These are phyloP conservation scores for Balaeniceps rex DNA, from an alignment of 2,113 vertebrate species.

Conservation along the genomic window DNA sequence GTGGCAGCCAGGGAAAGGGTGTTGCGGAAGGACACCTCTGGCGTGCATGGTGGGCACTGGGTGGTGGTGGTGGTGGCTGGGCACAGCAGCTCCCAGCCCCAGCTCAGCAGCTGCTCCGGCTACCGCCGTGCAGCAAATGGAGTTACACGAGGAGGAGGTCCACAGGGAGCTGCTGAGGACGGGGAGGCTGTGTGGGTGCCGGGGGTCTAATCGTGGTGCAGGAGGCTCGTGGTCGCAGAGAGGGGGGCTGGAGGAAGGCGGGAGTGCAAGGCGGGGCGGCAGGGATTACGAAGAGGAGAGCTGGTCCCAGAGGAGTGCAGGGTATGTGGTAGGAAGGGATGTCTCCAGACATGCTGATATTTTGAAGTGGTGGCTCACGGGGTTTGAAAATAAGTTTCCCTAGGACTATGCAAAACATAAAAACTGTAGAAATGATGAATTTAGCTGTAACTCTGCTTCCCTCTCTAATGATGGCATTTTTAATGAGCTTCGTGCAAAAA, in stretches of 20 bases:
- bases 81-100: neutral
- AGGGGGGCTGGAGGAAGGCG: neutral
- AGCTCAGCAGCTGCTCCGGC: neutral
- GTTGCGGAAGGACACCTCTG: neutral
- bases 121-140: accelerated
- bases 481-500: neutral
- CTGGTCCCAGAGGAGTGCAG: neutral
- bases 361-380: neutral
- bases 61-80: neutral
- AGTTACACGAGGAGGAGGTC: neutral
- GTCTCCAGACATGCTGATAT: neutral
- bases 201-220: neutral
- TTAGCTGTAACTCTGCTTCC: neutral
- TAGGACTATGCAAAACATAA: neutral
- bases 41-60: accelerated
- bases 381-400: neutral
- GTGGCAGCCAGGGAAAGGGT: neutral
- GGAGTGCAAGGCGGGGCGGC: neutral
- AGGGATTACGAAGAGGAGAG: neutral
- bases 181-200: accelerated
- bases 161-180: neutral
- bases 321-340: neutral
- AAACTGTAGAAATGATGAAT: neutral
- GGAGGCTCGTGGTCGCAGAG: neutral
- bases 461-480: neutral